Conservation (phyloP, 2,113 vertebrate species). For the Scalopus aquaticus region DNA sequence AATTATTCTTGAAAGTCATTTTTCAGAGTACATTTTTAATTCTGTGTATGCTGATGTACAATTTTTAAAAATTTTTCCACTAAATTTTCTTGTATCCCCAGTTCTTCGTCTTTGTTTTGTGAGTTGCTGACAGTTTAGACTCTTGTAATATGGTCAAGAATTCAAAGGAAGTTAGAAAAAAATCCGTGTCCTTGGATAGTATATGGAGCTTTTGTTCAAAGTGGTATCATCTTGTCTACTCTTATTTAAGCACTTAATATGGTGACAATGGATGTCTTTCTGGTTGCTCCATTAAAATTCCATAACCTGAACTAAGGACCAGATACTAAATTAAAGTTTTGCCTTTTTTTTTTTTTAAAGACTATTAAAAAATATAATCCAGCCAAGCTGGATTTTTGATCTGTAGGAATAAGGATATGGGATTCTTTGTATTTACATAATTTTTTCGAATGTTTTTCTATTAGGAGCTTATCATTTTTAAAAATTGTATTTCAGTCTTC, state of each 20-base stretch:
- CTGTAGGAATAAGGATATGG: background rate
- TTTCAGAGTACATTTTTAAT: background rate
- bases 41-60: background rate
- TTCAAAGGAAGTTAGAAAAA: background rate
- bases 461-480: background rate
- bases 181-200: background rate
- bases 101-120: background rate
- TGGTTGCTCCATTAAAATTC: background rate
- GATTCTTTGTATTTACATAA: background rate
- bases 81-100: background rate
- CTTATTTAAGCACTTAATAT: background rate
- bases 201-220: background rate
- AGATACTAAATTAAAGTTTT: background rate
- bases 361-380: background rate
- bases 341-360: too few relatives aligned
- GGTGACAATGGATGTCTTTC: background rate
- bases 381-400: background rate
- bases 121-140: background rate
- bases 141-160: background rate
- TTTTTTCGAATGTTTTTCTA: background rate
- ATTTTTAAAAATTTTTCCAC: background rate
- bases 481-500: conserved; percentile 87
- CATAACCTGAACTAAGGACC: background rate
- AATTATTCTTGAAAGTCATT: background rate
- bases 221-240: too few relatives aligned